Evolutionary conservation across 2,797 vertebrate genomes (phyloP).

Genomic region (Columba guinea): DNA sequence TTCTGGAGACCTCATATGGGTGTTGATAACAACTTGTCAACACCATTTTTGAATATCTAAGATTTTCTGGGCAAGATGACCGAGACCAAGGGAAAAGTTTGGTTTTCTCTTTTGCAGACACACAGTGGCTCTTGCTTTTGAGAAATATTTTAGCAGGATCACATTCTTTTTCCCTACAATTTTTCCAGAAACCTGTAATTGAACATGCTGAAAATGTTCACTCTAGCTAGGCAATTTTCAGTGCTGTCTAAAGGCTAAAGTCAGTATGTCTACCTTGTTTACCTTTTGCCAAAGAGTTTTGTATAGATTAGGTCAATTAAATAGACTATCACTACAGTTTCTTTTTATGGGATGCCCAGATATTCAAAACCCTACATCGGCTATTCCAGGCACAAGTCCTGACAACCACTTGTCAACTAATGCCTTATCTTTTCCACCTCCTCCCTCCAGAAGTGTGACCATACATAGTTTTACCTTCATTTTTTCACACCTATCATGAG

Average conservation of each 20-base stretch:
- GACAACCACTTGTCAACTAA: not conserved
- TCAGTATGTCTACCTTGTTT: not conserved
- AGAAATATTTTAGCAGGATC: not conserved
- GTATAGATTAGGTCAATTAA: not conserved
- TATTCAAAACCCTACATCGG: not conserved
- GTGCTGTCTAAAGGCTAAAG: not conserved
- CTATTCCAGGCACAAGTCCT: not conserved
- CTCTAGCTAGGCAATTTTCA: not conserved
- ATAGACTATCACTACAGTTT: not conserved
- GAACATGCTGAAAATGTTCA: not conserved
- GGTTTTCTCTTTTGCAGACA: not conserved
- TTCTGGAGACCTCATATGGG: not conserved
- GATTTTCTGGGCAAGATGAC: not conserved
- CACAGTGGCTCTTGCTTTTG: not conserved
- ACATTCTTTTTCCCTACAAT: not conserved
- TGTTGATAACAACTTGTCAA: not conserved
- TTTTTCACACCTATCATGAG: not conserved
- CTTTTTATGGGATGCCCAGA: not conserved
- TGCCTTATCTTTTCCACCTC: not conserved
- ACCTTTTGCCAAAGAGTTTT: not conserved
- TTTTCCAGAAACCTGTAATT: not conserved
- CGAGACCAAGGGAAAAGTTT: not conserved
- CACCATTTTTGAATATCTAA: not conserved
- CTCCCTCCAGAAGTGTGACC: not conserved
- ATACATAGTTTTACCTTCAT: not conserved